phyloP scores from a whole-genome alignment of 2,888 invertebrate genomes.

The Clepsis dumicolana region DNA sequence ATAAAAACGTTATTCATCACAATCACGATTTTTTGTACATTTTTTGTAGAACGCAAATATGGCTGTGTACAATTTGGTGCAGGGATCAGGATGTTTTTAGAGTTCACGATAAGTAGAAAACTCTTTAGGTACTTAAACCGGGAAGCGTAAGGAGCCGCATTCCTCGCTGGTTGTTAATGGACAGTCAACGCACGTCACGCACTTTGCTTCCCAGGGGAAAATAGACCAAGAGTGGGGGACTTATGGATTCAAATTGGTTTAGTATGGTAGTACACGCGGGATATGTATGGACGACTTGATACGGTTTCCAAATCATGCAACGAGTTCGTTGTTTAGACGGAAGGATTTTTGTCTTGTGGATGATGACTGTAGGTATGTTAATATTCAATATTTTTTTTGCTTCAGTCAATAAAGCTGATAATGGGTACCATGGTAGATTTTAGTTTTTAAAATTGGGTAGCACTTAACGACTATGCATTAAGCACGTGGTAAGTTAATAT shows the following conservation, averaged over 20 bases:
- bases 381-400: background rate
- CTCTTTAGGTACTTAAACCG: background rate
- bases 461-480: too few relatives aligned
- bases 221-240: background rate
- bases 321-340: background rate
- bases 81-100: background rate
- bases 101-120: background rate
- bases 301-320: background rate
- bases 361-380: background rate
- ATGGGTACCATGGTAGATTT: background rate
- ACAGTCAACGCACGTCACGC: constrained; percentile 25
- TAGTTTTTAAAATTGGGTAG: background rate
- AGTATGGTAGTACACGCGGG: background rate
- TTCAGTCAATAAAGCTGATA: too few relatives aligned
- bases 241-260: constrained; percentile 2
- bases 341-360: background rate
- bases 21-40: too few relatives aligned
- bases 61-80: background rate
- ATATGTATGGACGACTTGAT: constrained; percentile 1
- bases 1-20: too few relatives aligned
- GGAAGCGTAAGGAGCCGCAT: constrained; percentile 12
- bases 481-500: background rate
- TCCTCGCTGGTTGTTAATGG: constrained; percentile 46
- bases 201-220: constrained; percentile 1
- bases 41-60: background rate